Evolutionary conservation across 2,888 invertebrate genomes (phyloP).

Genomic region (Acrobasis suavella): DNA sequence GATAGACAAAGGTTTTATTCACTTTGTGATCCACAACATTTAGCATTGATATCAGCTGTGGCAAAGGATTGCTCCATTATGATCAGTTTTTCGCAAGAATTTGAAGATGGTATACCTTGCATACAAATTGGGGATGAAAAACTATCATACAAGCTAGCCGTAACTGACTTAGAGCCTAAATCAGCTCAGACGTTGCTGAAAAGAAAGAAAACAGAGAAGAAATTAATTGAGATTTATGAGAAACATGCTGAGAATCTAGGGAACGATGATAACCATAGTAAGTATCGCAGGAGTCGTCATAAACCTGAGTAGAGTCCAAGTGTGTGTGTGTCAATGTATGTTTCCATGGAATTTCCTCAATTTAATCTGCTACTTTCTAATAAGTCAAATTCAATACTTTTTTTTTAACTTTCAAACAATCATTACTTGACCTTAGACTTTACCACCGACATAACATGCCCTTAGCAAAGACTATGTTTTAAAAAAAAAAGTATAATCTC

Average conservation of each 20-base stretch:
- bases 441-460: no score
- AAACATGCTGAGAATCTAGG: slow-evolving; percentile 33
- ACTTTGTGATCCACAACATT: slow-evolving; percentile 39
- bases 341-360: no score
- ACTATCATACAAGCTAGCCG: slow-evolving; percentile 79
- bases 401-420: no score
- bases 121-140: slow-evolving; percentile 54
- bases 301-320: not conserved
- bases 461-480: no score
- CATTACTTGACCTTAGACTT: no score
- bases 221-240: slow-evolving; percentile 54
- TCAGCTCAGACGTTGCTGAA: slow-evolving; percentile 59
- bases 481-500: not conserved
- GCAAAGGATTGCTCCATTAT: slow-evolving; percentile 88
- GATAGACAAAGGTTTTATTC: slow-evolving; percentile 47
- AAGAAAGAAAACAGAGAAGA: slow-evolving; percentile 55
- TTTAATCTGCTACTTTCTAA: not conserved
- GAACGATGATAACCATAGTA: slow-evolving; percentile 49
- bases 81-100: slow-evolving; percentile 74
- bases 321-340: no score
- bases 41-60: slow-evolving; percentile 83
- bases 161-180: slow-evolving; percentile 88
- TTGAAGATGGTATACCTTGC: slow-evolving; percentile 41
- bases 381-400: no score
- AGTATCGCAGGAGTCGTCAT: slow-evolving; percentile 26